Base-by-base conservation (phyloP, 1,140 invertebrate genomes). In the Ylistrum balloti region DNA sequence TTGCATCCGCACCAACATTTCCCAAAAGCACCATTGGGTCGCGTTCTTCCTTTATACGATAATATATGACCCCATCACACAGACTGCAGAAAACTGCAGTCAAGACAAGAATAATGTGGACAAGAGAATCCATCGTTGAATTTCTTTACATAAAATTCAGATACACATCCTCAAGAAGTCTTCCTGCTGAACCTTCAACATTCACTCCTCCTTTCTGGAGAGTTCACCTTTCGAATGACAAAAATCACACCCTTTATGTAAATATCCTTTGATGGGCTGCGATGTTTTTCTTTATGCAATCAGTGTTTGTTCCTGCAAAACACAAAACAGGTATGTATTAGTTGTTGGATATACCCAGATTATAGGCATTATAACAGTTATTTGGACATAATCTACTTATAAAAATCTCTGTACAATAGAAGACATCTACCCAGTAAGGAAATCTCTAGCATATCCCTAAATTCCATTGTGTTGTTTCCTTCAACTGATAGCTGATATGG, bases 1-100 rank as follows among this genome's bases (percentile, higher is more conserved):
- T 90, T 20, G 89, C 74, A 32, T 91, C 89, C 33, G 88, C 87
- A n/a, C 45, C 89, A 0, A 92, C 86, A 48, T 92, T 90, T 28
- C 91, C 91, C 20, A 91, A 35, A 32, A 89, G 33, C 22, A 90
- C 88, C 0, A 15, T 45, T 11, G 91, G 91, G 33, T 88, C 87
- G 15, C 34, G 28, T 87, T 91, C 91, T n/a, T 91, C 91, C 10
- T 38, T 86, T 0, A 91, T 38, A n/a, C 38, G 38, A 17, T 90
- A 91, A 17, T 28, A 28, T 74, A 74, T 74, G 5, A 74, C 13
- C 5, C 56, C 56, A 74, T 74, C 56, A 74, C 56, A 74, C 22
- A 74, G 17, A 11, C 56, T 74, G 56, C 56, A 74, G n/a, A 74
- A 74, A 1, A n/a, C 56, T 74, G 56, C 56, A 74, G 56, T 28